Evolutionary conservation across 2,888 invertebrate species (phyloP).

Genomic region (Eupithecia pulchellata): DNA sequence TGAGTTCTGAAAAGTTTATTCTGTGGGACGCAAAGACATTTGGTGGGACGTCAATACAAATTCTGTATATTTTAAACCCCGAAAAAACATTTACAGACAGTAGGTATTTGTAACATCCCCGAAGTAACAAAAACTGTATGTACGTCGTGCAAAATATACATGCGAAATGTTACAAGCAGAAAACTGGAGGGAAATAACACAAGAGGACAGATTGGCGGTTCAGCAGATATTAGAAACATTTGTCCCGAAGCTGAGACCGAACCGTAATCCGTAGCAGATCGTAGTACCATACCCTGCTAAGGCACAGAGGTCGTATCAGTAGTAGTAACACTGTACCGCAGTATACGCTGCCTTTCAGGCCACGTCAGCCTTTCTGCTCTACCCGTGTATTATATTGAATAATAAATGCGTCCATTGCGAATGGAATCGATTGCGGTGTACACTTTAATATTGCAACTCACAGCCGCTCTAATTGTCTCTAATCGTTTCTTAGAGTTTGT

Average conservation of each 20-base stretch:
- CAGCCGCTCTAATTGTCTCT: not conserved
- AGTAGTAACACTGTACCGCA: not conserved
- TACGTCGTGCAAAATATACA: too few relatives aligned
- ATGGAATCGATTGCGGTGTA: not conserved
- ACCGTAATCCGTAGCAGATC: too few relatives aligned
- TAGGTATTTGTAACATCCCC: too few relatives aligned
- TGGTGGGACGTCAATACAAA: not conserved
- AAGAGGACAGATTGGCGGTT: too few relatives aligned
- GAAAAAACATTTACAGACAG: too few relatives aligned
- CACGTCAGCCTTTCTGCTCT: constrained; percentile 3
- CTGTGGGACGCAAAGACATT: not conserved
- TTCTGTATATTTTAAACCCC: not conserved
- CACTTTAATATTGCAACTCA: not conserved
- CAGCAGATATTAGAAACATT: too few relatives aligned
- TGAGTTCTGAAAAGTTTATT: not conserved
- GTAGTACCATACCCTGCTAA: too few relatives aligned
- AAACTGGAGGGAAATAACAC: too few relatives aligned
- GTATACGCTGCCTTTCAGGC: not conserved
- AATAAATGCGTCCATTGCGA: constrained; percentile 4
- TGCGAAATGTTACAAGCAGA: too few relatives aligned
- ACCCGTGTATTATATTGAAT: not conserved
- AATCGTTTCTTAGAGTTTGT: not conserved
- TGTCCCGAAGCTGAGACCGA: too few relatives aligned
- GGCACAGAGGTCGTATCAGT: not conserved
- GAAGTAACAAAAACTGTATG: too few relatives aligned